Evolutionary conservation across 2,797 vertebrate genomes (phyloP).

Genomic region (Cygnus olor): DNA sequence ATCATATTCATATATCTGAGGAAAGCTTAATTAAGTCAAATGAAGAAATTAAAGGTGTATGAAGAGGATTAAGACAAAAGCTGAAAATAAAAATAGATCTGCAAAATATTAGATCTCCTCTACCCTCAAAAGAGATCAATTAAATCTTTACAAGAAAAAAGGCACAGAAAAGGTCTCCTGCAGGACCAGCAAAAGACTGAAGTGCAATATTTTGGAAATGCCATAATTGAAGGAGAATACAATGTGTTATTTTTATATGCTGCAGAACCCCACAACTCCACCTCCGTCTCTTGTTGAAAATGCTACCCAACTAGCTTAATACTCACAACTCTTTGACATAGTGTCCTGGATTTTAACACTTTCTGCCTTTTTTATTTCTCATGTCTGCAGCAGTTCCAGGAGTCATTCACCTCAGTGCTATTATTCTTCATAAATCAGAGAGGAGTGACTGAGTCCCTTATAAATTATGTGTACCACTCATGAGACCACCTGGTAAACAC

Average conservation of each 20-base stretch:
- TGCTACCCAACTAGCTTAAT: conserved; percentile 3
- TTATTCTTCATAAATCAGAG: conserved; percentile 39
- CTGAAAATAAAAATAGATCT: conserved; percentile 66
- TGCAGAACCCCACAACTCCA: conserved; percentile 8
- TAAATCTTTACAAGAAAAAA: conserved; percentile 44
- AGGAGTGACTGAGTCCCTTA: conserved; percentile 7
- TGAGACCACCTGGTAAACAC: conserved; percentile 28
- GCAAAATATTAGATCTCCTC: conserved; percentile 34
- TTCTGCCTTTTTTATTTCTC: conserved; percentile 45
- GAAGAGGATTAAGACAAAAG: conserved; percentile 7
- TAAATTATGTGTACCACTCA: not conserved
- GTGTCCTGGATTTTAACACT: conserved; percentile 42
- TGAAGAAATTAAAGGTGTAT: conserved; percentile 51
- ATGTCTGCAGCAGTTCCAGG: not conserved
- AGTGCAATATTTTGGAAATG: conserved; percentile 53
- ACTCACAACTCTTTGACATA: not conserved
- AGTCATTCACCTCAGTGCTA: not conserved
- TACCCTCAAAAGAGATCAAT: conserved; percentile 51
- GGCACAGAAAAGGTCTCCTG: conserved; percentile 19
- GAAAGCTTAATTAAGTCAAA: conserved; percentile 61
- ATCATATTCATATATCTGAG: conserved; percentile 34
- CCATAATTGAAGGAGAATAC: conserved; percentile 39
- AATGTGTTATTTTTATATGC: conserved; percentile 52
- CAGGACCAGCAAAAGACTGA: conserved; percentile 25
- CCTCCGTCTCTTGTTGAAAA: conserved; percentile 24